These are phyloP conservation scores for Monopterus albus DNA, from an alignment of 2,113 vertebrate species.

Conservation along the genomic window DNA sequence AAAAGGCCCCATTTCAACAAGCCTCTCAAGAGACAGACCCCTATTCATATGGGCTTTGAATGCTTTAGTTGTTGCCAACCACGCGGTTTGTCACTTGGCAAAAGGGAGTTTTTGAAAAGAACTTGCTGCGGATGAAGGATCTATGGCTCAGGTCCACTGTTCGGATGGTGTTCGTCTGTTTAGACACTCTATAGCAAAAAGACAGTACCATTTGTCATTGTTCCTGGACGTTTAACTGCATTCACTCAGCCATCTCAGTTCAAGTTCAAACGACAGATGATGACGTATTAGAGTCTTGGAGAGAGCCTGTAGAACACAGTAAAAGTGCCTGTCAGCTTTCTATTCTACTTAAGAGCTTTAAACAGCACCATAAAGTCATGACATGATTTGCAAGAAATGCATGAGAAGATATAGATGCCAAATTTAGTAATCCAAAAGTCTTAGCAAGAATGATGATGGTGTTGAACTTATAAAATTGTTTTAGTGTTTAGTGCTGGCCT, in stretches of 20 bases:
- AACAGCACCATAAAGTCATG: slow-evolving; percentile 59
- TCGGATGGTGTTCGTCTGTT: slow-evolving; percentile 51
- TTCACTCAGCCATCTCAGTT: slow-evolving; percentile 53
- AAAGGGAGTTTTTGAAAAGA: slow-evolving; percentile 56
- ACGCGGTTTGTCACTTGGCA: slow-evolving; percentile 68
- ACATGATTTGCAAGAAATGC: slow-evolving; percentile 63
- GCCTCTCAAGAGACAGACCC: slow-evolving; percentile 72
- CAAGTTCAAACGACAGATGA: slow-evolving; percentile 55
- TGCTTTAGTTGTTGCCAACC: slow-evolving; percentile 73
- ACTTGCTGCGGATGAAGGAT: slow-evolving; percentile 51
- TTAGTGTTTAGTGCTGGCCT: slow-evolving; percentile 39
- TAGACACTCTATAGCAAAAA: slow-evolving; percentile 43
- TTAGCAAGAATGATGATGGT: slow-evolving; percentile 50
- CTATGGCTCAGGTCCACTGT: slow-evolving; percentile 51
- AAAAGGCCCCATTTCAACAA: slow-evolving; percentile 67
- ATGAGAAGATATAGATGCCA: slow-evolving; percentile 58
- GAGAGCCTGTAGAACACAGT: slow-evolving; percentile 35
- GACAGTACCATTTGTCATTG: slow-evolving; percentile 34
- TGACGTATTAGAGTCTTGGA: slow-evolving; percentile 46
- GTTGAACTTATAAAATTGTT: slow-evolving; percentile 47
- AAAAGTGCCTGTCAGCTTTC: slow-evolving; percentile 59
- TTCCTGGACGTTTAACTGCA: slow-evolving; percentile 34
- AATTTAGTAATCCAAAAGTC: slow-evolving; percentile 41
- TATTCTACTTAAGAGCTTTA: slow-evolving; percentile 49
- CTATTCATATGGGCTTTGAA: slow-evolving; percentile 71